These are phyloP conservation scores for Drosophila gaucha DNA, from an alignment of 2,888 invertebrate genomes.

Conservation along the genomic window DNA sequence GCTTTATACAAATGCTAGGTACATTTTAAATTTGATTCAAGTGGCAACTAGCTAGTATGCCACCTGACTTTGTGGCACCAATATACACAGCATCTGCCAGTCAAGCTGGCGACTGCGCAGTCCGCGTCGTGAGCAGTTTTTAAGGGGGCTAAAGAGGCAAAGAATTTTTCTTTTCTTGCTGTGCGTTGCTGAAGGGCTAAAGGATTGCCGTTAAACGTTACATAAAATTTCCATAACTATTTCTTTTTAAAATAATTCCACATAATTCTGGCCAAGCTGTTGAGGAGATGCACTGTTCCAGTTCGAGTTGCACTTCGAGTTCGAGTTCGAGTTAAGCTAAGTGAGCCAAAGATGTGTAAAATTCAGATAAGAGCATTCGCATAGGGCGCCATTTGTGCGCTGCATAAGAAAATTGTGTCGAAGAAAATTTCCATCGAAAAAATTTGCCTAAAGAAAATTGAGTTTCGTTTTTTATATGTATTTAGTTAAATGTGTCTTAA, in stretches of 20 bases:
- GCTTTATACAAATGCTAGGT: not conserved
- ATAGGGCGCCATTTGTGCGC: slow-evolving; percentile 51
- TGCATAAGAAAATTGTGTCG: slow-evolving; percentile 15
- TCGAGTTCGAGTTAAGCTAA: slow-evolving; percentile 44
- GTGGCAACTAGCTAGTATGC: too few relatives aligned
- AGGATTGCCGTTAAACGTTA: slow-evolving; percentile 56
- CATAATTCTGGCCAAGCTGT: not conserved
- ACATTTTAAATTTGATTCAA: not conserved
- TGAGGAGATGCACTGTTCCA: slow-evolving; percentile 22
- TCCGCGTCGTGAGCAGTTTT: slow-evolving; percentile 3
- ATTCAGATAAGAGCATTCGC: slow-evolving; percentile 41
- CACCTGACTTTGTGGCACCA: slow-evolving; percentile 46
- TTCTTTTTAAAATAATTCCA: slow-evolving; percentile 21
- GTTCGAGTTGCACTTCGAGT: slow-evolving; percentile 12
- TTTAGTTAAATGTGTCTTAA: slow-evolving; percentile 33
- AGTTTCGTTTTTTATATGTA: slow-evolving; percentile 16
- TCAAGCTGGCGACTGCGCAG: slow-evolving; percentile 51
- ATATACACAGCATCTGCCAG: slow-evolving; percentile 59
- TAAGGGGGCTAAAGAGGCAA: slow-evolving; percentile 17
- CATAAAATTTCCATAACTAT: slow-evolving; percentile 54
- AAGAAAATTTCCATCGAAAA: slow-evolving; percentile 23
- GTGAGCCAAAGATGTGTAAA: slow-evolving; percentile 67
- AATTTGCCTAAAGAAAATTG: slow-evolving; percentile 15
- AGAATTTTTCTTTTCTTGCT: slow-evolving; percentile 68
- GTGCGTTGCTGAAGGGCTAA: slow-evolving; percentile 49